Conservation (phyloP, 2,113 vertebrate species). For the Macheiramphus alcinus region DNA sequence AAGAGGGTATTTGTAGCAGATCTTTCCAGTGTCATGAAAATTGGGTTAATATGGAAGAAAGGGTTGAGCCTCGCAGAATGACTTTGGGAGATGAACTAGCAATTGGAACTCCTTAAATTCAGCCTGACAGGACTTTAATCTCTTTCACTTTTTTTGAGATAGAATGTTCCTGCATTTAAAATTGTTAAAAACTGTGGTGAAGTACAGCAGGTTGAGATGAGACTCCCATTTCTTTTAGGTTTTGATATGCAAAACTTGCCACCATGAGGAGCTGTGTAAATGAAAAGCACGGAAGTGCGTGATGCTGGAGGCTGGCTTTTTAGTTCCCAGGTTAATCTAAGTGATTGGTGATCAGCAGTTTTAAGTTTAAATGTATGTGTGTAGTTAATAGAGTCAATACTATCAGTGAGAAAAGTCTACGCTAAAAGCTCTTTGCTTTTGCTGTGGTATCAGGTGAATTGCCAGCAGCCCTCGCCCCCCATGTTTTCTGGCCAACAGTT, state of each 20-base stretch:
- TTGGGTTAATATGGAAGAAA: neutral
- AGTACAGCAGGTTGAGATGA: neutral
- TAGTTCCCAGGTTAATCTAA: neutral
- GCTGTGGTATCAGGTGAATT: accelerated
- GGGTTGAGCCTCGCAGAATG: neutral
- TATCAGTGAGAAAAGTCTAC: neutral
- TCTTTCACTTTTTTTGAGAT: neutral
- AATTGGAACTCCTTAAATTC: neutral
- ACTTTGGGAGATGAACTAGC: neutral
- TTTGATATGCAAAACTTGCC: neutral
- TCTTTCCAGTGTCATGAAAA: neutral
- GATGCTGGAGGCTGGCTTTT: neutral
- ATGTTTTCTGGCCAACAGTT: neutral
- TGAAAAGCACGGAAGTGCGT: neutral
- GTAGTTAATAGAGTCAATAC: neutral
- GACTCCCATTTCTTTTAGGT: neutral
- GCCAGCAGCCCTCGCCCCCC: neutral
- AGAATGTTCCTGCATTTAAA: neutral
- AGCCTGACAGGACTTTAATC: neutral
- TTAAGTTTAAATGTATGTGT: neutral
- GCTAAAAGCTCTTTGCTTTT: neutral
- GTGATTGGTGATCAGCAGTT: neutral
- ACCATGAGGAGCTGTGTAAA: neutral
- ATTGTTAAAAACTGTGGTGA: neutral
- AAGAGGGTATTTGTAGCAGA: neutral